phyloP scores from a whole-genome alignment of 2,888 invertebrate genomes.

The Hesperia comma region DNA sequence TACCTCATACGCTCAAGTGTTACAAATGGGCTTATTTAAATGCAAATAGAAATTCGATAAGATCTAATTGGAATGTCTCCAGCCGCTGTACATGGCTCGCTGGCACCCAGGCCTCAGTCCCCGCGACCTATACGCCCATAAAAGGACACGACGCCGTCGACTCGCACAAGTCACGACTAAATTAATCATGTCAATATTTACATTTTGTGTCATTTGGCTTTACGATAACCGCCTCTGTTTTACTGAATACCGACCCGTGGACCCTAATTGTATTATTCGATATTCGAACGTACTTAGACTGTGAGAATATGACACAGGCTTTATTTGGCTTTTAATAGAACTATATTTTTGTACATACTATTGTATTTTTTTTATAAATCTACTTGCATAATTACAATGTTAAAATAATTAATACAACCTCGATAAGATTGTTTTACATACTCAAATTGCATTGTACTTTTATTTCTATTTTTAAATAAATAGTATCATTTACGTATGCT shows the following conservation, averaged over 20 bases:
- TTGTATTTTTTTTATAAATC: too few relatives aligned
- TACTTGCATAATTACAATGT: too few relatives aligned
- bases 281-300: constrained; percentile 4
- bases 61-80: constrained; percentile 39
- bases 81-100: constrained; percentile 59
- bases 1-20: constrained; percentile 10
- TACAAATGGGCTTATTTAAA: constrained; percentile 34
- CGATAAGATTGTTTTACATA: neutral
- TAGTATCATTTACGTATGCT: neutral
- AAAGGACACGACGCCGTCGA: constrained; percentile 66
- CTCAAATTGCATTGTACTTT: neutral
- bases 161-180: constrained; percentile 62
- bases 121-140: constrained; percentile 67
- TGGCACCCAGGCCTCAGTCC: constrained; percentile 44
- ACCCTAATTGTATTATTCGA: neutral
- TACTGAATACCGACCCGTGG: constrained; percentile 2
- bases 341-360: too few relatives aligned
- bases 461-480: too few relatives aligned
- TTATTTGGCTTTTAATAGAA: too few relatives aligned
- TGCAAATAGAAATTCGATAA: constrained; percentile 34
- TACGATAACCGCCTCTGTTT: constrained; percentile 10
- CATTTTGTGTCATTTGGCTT: constrained; percentile 54
- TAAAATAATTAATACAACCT: too few relatives aligned
- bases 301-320: too few relatives aligned
- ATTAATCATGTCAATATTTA: constrained; percentile 71